Conservation (phyloP, 92 coral and sea anemone species). For the Epizoanthus illoricatus region DNA sequence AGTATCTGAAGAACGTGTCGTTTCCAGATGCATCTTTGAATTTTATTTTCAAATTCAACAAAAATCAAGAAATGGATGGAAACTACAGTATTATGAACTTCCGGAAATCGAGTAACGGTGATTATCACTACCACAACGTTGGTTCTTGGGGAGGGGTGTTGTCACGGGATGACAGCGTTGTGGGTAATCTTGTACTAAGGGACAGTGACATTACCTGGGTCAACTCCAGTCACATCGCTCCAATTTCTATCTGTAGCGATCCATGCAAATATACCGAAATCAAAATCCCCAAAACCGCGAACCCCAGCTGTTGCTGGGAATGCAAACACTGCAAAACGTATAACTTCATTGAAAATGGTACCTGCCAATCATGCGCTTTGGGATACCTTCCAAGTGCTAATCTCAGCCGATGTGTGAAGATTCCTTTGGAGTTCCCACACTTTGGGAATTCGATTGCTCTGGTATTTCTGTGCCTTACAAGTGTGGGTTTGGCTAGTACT, state of each 20-base stretch:
- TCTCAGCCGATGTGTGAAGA: constrained; percentile 57
- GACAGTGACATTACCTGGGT: constrained; percentile 63
- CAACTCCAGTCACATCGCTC: constrained; percentile 41
- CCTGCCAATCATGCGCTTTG: constrained; percentile 65
- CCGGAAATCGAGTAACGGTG: constrained; percentile 49
- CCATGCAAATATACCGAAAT: constrained; percentile 57
- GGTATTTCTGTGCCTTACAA: constrained; percentile 35
- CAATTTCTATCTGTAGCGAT: constrained; percentile 69
- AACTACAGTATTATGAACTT: constrained; percentile 77
- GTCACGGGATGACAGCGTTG: constrained; percentile 31
- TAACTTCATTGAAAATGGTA: constrained; percentile 70
- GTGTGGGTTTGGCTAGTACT: constrained; percentile 59
- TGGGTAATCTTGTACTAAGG: constrained; percentile 43
- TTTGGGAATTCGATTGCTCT: constrained; percentile 52
- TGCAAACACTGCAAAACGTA: constrained; percentile 63
- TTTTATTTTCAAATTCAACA: constrained; percentile 64
- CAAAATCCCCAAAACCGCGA: constrained; percentile 50
- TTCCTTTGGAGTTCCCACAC: constrained; percentile 63
- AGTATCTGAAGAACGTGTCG: constrained; percentile 71
- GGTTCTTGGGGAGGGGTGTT: constrained; percentile 79
- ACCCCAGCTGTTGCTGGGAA: constrained; percentile 86
- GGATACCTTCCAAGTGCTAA: constrained; percentile 72
- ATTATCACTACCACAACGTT: constrained; percentile 55
- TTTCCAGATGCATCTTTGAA: constrained; percentile 75
- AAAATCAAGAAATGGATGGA: constrained; percentile 82